These are phyloP conservation scores for Plemyria rubiginata DNA, from an alignment of 2,888 invertebrate genomes.

Conservation along the genomic window DNA sequence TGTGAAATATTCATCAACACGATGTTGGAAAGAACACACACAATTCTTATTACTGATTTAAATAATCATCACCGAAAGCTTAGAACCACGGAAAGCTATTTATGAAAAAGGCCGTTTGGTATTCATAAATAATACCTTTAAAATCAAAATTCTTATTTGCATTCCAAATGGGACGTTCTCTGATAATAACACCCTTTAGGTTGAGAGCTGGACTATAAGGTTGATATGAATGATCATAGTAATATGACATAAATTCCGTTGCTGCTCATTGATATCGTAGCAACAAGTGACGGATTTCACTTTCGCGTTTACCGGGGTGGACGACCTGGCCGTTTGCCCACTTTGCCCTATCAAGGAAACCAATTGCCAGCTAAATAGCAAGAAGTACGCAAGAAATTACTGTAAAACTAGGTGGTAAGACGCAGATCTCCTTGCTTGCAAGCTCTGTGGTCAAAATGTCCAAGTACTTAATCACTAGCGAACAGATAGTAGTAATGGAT, in stretches of 20 bases:
- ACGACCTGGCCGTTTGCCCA: constrained; percentile 57
- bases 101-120: too few species aligned
- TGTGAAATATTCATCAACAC: too few species aligned
- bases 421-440: constrained; percentile 23
- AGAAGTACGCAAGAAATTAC: constrained; percentile 30
- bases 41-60: neutral
- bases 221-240: too few species aligned
- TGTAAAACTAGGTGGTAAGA: constrained; percentile 39
- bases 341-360: constrained; percentile 48
- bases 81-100: too few species aligned
- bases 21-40: too few species aligned
- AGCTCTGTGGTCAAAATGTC: constrained; percentile 33
- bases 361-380: constrained; percentile 48
- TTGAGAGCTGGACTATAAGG: too few species aligned
- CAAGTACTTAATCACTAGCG: constrained; percentile 50
- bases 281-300: constrained; percentile 77
- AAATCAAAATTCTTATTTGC: constrained; percentile 39
- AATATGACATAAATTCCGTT: constrained; percentile 50
- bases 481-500: constrained; percentile 49
- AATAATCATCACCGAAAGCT: neutral
- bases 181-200: constrained; percentile 19
- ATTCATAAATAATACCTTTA: constrained; percentile 26
- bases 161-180: constrained; percentile 35
- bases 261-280: constrained; percentile 58
- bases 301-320: constrained; percentile 64